Conservation (phyloP, 2,888 invertebrate genomes). For the Ceraclea dissimilis region DNA sequence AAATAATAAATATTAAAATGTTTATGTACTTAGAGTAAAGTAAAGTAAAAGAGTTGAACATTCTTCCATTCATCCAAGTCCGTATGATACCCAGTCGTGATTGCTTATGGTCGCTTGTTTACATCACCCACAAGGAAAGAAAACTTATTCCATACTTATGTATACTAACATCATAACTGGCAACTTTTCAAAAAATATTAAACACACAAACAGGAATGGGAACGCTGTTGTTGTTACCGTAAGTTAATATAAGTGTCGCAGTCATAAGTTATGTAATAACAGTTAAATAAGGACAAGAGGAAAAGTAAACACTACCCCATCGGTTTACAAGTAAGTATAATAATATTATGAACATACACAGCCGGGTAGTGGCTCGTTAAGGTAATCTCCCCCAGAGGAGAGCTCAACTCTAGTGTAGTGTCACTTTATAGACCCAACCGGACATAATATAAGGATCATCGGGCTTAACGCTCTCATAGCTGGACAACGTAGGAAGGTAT, state of each 20-base stretch:
- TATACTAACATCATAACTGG: not conserved
- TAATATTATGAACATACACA: not conserved
- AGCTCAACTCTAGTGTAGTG: conserved; percentile 7
- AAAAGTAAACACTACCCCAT: conserved; percentile 14
- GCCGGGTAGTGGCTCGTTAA: conserved; percentile 22
- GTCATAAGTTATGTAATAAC: conserved; percentile 20
- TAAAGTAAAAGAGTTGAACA: not conserved
- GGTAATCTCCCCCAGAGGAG: conserved; percentile 19
- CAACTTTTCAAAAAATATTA: not conserved
- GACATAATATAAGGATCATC: not conserved
- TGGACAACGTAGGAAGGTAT: too few species aligned
- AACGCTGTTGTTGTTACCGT: too few species aligned
- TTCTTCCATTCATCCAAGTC: not conserved
- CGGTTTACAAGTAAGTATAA: not conserved
- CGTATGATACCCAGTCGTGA: too few species aligned
- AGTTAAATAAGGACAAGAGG: conserved; percentile 18
- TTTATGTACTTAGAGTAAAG: not conserved
- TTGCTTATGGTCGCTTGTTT: not conserved
- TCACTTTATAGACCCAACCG: conserved; percentile 16
- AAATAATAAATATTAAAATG: too few species aligned
- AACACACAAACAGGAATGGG: too few species aligned
- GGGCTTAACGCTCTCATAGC: not conserved
- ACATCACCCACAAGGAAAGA: not conserved
- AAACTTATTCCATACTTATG: not conserved
- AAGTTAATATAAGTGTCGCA: conserved; percentile 3